phyloP scores from a whole-genome alignment of 2,888 invertebrate genomes.

The Micoletzkya japonica region DNA sequence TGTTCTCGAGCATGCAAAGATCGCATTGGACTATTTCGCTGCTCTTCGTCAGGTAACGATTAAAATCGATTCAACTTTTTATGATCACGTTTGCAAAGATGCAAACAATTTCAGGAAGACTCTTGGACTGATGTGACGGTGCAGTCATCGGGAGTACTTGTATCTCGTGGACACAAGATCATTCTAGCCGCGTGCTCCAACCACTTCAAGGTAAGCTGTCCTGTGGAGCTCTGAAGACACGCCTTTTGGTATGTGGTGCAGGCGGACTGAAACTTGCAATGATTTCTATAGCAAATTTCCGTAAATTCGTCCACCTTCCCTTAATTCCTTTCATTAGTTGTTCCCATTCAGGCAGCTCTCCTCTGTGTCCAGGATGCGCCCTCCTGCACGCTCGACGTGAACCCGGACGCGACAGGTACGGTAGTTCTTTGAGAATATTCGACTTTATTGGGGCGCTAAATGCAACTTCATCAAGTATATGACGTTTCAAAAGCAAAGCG shows the following conservation, averaged over 20 bases:
- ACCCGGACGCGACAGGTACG: conserved; percentile 37
- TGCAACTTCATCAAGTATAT: neutral
- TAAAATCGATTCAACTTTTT: neutral
- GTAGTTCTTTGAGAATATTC: neutral
- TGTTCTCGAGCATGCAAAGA: conserved; percentile 15
- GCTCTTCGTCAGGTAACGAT: neutral
- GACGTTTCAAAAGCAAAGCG: neutral
- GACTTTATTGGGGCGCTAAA: neutral
- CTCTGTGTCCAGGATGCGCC: conserved; percentile 29
- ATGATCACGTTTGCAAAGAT: neutral
- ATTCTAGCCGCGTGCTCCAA: conserved; percentile 37
- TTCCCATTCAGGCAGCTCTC: conserved; percentile 36
- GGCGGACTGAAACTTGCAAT: neutral
- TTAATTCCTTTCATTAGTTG: neutral
- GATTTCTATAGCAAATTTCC: neutral
- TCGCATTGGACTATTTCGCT: conserved; percentile 18
- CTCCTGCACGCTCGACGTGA: conserved; percentile 37
- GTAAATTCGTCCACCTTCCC: neutral
- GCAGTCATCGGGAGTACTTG: conserved; percentile 32
- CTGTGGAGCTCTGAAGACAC: neutral
- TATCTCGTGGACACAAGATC: conserved; percentile 41
- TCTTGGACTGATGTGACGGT: conserved; percentile 36
- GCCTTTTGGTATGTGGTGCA: neutral
- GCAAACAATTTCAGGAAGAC: conserved; percentile 9
- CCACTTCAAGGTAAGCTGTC: conserved; percentile 26